A percentile compares a stretch with the other conserved stretches of the same genome.
Conservation (phyloP, 2,888 invertebrate genomes). For the Hipparchia sbordonii region DNA sequence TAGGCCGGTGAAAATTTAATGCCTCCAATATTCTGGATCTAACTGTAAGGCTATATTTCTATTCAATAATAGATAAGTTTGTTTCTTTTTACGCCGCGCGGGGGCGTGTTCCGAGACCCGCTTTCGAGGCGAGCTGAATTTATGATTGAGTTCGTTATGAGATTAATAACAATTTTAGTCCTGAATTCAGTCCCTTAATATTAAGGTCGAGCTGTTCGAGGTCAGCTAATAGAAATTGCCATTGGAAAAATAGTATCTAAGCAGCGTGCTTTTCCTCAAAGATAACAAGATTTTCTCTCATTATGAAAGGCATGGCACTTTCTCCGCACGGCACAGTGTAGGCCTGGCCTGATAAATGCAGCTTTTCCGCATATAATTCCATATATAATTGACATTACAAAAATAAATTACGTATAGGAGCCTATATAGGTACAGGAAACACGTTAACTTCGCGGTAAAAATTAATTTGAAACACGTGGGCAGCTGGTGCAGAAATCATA, state of each 20-base stretch:
- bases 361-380: no score
- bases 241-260: no score
- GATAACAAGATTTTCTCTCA: no score
- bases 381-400: not conserved
- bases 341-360: no score
- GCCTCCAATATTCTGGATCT: conserved; percentile 14
- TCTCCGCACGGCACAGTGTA: no score
- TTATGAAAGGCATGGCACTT: no score
- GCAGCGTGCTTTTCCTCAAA: no score
- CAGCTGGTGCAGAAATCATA: not conserved
- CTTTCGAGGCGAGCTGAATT: conserved; percentile 7
- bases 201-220: no score
- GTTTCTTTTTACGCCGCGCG: conserved; percentile 21
- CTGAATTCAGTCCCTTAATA: no score
- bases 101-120: conserved; percentile 24
- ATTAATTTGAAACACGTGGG: conserved; percentile 9
- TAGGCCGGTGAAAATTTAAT: conserved; percentile 36
- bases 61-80: conserved; percentile 27
- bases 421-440: not conserved
- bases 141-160: not conserved
- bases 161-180: not conserved
- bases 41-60: not conserved
- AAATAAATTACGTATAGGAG: not conserved
- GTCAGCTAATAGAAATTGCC: no score
- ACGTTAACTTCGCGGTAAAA: conserved; percentile 1